Evolutionary conservation across 2,113 vertebrate genomes (phyloP).

Genomic region (Mormoops blainvillei): DNA sequence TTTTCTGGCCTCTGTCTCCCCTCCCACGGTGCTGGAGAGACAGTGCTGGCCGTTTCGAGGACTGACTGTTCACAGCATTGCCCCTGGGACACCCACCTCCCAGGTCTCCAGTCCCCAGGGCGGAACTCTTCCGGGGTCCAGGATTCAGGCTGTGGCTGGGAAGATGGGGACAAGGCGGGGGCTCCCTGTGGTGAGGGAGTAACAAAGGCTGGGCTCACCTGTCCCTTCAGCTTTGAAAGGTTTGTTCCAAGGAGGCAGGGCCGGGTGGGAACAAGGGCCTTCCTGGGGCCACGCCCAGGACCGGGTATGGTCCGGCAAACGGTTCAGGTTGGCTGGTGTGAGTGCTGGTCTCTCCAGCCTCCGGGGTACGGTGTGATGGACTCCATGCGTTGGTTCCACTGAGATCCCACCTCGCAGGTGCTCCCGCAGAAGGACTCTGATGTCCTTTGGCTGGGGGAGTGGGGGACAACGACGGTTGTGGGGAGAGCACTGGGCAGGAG

Average conservation of each 20-base stretch:
- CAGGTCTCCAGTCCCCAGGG: background rate
- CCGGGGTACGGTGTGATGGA: accelerated
- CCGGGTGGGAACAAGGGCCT: background rate
- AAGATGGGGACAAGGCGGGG: background rate
- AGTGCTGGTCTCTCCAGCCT: too few relatives aligned
- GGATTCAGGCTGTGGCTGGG: background rate
- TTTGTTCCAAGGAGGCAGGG: background rate
- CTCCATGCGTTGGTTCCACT: background rate
- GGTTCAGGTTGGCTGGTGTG: accelerated
- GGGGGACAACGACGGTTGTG: accelerated
- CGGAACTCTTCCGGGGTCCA: background rate
- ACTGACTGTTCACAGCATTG: background rate
- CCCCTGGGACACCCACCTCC: background rate
- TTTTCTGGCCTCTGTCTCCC: background rate
- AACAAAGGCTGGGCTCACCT: background rate
- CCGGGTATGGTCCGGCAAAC: background rate
- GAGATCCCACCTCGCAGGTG: background rate
- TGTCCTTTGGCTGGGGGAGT: background rate
- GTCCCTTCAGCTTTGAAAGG: background rate
- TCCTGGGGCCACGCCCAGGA: background rate
- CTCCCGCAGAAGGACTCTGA: background rate
- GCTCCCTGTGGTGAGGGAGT: background rate
- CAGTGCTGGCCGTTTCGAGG: background rate
- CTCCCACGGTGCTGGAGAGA: background rate
- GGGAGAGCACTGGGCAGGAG: background rate